phyloP scores from a whole-genome alignment of 2,797 vertebrate species.

The Etheostoma perlongum region DNA sequence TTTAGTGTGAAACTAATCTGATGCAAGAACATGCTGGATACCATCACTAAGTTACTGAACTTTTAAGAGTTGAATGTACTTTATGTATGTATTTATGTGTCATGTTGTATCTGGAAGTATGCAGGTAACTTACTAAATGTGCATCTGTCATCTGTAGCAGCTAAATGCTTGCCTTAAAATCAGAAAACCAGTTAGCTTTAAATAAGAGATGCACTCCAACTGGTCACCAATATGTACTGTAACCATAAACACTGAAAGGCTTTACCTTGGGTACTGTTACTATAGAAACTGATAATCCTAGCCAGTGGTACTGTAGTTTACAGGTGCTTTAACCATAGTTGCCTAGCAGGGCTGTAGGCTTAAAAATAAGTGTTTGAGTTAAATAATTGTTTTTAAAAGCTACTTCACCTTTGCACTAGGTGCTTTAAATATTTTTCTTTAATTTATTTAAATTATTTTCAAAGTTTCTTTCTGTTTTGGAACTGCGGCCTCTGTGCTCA shows the following conservation, averaged over 20 bases:
- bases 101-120: not conserved
- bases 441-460: constrained; percentile 1
- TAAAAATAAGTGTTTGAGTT: not conserved
- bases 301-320: not conserved
- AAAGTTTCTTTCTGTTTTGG: constrained; percentile 7
- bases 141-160: constrained; percentile 4
- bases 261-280: constrained; percentile 28
- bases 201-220: constrained; percentile 24
- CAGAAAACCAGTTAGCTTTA: constrained; percentile 14
- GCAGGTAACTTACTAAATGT: not conserved
- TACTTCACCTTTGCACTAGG: constrained; percentile 14
- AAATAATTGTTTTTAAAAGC: not conserved
- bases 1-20: not conserved
- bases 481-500: not conserved
- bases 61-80: constrained; percentile 19
- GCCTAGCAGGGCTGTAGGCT: constrained; percentile 13
- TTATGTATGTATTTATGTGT: constrained; percentile 5
- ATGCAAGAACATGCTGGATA: not conserved
- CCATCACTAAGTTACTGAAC: not conserved
- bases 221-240: constrained; percentile 21
- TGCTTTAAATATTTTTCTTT: constrained; percentile 7
- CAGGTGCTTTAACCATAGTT: constrained; percentile 15
- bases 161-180: constrained; percentile 9
- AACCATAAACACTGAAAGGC: constrained; percentile 7
- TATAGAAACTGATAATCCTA: not conserved